These are phyloP conservation scores for Botia kubotai DNA, from an alignment of 2,797 vertebrate species.

Conservation along the genomic window DNA sequence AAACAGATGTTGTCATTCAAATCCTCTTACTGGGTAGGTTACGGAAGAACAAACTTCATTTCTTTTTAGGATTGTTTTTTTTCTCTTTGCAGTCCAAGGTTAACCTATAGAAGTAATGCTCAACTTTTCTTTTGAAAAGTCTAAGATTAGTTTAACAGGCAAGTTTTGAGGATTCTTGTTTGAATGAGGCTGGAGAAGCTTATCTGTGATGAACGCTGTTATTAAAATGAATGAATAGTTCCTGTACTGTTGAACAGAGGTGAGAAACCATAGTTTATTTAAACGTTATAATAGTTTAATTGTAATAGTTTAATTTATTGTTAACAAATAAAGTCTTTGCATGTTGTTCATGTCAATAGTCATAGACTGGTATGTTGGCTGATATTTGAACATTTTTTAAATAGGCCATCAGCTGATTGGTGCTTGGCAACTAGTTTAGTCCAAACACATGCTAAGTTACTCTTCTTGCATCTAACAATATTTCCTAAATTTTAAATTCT, in stretches of 20 bases:
- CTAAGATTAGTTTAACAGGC: constrained; percentile 10
- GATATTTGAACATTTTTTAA: background rate
- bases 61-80: background rate
- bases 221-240: constrained; percentile 8
- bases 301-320: background rate
- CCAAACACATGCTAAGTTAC: constrained; percentile 20
- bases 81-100: constrained; percentile 18
- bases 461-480: constrained; percentile 2
- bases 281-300: background rate
- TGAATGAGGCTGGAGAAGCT: background rate
- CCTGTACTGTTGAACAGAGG: background rate
- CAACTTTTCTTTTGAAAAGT: constrained; percentile 15
- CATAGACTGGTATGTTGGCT: background rate
- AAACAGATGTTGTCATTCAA: constrained; percentile 19
- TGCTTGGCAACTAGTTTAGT: background rate
- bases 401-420: constrained; percentile 9
- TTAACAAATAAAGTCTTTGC: constrained; percentile 18
- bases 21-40: constrained; percentile 31
- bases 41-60: constrained; percentile 7
- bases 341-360: background rate
- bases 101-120: constrained; percentile 42
- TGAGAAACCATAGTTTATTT: background rate
- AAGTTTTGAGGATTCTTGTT: background rate
- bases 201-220: constrained; percentile 1
- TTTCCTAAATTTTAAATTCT: background rate